Percentiles rank a stretch among this genome's conserved stretches.
These are phyloP conservation scores for Brachionus calyciflorus DNA, from an alignment of 1,140 invertebrate genomes.

Conservation along the genomic window DNA sequence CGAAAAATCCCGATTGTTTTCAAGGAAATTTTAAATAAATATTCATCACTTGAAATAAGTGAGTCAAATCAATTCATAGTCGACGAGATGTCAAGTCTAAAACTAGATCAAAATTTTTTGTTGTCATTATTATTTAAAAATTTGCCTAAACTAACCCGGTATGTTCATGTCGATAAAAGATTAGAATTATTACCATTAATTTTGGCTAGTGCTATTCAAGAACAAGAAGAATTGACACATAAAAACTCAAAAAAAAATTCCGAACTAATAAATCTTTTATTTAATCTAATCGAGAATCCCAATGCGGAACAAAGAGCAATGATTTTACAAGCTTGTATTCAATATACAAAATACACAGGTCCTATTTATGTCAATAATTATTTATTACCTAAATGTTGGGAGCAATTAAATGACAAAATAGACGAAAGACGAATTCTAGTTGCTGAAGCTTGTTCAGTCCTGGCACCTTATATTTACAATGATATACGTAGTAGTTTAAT, in stretches of 20 bases:
- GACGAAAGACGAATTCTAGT: constrained; percentile 70
- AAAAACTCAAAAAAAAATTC: constrained; percentile 64
- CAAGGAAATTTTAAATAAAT: constrained; percentile 9
- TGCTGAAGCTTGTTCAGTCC: constrained; percentile 70
- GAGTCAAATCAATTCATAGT: not conserved
- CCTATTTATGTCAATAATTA: constrained; percentile 67
- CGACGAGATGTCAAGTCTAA: constrained; percentile 12
- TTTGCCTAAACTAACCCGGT: not conserved
- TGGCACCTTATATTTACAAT: constrained; percentile 69
- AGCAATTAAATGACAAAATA: constrained; percentile 67
- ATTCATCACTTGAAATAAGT: not conserved
- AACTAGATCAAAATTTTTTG: not conserved
- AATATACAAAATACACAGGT: constrained; percentile 65
- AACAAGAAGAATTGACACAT: constrained; percentile 62
- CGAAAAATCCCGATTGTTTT: constrained; percentile 30
- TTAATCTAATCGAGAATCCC: constrained; percentile 74
- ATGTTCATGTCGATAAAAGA: not conserved
- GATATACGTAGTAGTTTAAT: constrained; percentile 71
- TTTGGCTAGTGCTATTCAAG: constrained; percentile 67
- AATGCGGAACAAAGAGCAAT: constrained; percentile 69
- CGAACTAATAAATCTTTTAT: constrained; percentile 67
- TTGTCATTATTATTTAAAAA: not conserved
- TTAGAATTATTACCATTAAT: constrained; percentile 69
- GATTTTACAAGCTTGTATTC: constrained; percentile 69
- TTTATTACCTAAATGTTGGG: constrained; percentile 74